Conservation (phyloP, 2,797 vertebrate species). For the Rhinichthys osculus region DNA sequence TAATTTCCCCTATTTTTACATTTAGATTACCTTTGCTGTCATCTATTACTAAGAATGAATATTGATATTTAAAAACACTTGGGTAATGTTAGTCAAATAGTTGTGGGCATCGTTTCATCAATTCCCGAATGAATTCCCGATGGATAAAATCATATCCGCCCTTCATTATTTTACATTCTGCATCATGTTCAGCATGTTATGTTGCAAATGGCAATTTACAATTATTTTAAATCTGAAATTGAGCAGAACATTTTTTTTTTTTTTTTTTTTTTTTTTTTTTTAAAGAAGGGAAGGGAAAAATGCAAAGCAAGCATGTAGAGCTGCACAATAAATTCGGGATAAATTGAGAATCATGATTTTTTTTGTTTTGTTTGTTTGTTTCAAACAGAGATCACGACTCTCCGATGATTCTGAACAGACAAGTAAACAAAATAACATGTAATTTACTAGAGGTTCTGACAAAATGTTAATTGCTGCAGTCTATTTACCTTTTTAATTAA, state of each 20-base stretch:
- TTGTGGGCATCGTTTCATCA: not conserved
- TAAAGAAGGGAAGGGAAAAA: too few species aligned
- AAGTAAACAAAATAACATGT: not conserved
- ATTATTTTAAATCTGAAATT: not conserved
- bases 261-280: too few species aligned
- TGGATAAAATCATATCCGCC: too few species aligned
- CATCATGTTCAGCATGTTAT: too few species aligned
- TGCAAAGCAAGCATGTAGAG: too few species aligned
- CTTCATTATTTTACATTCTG: too few species aligned
- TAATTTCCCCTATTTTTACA: not conserved
- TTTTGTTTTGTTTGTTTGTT: not conserved
- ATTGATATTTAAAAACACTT: constrained; percentile 2
- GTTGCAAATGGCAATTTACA: too few species aligned
- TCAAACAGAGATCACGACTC: not conserved
- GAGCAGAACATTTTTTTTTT: not conserved
- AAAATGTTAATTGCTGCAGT: not conserved
- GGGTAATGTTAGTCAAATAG: not conserved
- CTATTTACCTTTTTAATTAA: not conserved
- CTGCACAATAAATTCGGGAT: not conserved
- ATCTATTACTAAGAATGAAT: not conserved
- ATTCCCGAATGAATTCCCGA: too few species aligned
- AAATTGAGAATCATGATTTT: not conserved
- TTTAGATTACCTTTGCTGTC: not conserved
- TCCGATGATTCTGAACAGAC: not conserved
- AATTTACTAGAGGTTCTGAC: not conserved